Base-by-base conservation (phyloP, 2,113 vertebrate genomes). In the Beaufortia kweichowensis region DNA sequence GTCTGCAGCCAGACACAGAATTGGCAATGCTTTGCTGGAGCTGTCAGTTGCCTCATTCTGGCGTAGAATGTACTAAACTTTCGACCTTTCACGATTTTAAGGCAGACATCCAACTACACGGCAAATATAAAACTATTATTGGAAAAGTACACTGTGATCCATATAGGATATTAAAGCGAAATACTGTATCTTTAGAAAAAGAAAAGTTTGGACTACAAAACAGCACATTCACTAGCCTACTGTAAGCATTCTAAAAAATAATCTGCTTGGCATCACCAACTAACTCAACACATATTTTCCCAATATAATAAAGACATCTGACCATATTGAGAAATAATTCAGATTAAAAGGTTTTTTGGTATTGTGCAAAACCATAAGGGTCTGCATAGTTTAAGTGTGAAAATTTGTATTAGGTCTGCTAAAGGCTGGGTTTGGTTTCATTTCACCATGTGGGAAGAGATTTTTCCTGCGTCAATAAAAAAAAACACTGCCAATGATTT, bases 391-490 rank as follows among this genome's bases (percentile, higher is more conserved):
- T n/a, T 3, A 9, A 53, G n/a, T 53, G 19, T 39, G n/a, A 23
- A 14, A 39, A n/a, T 48, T 26, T 46, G 64, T 33, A 53, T 53
- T 31, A n/a, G 1, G 39, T 33, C 26, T 55, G 29, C n/a, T 70
- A 57, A 71, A 59, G 14, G 29, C 29, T 17, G 46, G 29, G 48
- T 59, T 64, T 80, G 64, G 62, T 60, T 57, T 11, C 3, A 23
- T 46, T 46, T 24, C 33, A 48, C 57, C 59, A 70, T 64, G 73
- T 77, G 60, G 57, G 61, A 77, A 55, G 55, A 67, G 53, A 81
- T 55, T 73, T 73, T 67, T 66, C 39, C 48, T 63, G 55, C 39
- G 14, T 39, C 68, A 73, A 67, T 69, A 63, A 61, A 66, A 78
- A 63, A 61, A 66, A 78, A 61, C 41, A 62, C 41, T 56, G 60